These are phyloP conservation scores for Drosophila fungiperda DNA, from an alignment of 2,888 invertebrate genomes.

Conservation along the genomic window DNA sequence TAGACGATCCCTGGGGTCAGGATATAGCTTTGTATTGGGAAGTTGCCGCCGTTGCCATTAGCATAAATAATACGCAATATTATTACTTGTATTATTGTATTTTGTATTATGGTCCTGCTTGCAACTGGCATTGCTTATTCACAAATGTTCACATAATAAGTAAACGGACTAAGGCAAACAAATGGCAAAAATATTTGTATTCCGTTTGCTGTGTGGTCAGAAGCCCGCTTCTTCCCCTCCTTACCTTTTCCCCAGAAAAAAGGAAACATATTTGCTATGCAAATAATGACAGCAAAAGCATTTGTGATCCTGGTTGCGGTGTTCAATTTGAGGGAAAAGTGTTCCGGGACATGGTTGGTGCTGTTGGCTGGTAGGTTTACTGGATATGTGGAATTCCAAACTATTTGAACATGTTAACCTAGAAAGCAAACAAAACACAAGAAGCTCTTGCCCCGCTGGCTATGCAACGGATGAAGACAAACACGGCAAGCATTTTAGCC, in stretches of 20 bases:
- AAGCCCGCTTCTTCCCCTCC: neutral
- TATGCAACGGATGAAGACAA: slow-evolving; percentile 33
- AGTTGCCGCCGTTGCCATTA: slow-evolving; percentile 41
- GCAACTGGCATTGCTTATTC: slow-evolving; percentile 37
- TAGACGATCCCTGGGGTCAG: slow-evolving; percentile 27
- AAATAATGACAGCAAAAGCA: slow-evolving; percentile 58
- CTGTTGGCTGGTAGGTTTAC: neutral
- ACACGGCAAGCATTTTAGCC: slow-evolving; percentile 49
- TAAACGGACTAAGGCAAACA: slow-evolving; percentile 31
- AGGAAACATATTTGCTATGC: slow-evolving; percentile 61
- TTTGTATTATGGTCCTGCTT: neutral
- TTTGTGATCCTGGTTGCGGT: slow-evolving; percentile 7
- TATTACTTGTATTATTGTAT: slow-evolving; percentile 45
- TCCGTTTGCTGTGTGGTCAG: slow-evolving; percentile 15
- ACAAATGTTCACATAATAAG: slow-evolving; percentile 59
- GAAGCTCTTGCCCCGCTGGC: slow-evolving; percentile 22
- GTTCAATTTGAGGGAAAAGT: neutral
- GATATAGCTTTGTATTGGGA: slow-evolving; percentile 6
- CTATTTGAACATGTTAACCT: slow-evolving; percentile 36
- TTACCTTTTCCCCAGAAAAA: neutral
- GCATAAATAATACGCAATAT: slow-evolving; percentile 50
- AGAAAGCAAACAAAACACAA: slow-evolving; percentile 37
- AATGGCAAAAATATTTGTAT: slow-evolving; percentile 51
- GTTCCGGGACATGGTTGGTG: neutral
- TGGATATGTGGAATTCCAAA: slow-evolving; percentile 12